Base-by-base conservation (phyloP, 2,888 invertebrate genomes). In the Dolomedes plantarius region DNA sequence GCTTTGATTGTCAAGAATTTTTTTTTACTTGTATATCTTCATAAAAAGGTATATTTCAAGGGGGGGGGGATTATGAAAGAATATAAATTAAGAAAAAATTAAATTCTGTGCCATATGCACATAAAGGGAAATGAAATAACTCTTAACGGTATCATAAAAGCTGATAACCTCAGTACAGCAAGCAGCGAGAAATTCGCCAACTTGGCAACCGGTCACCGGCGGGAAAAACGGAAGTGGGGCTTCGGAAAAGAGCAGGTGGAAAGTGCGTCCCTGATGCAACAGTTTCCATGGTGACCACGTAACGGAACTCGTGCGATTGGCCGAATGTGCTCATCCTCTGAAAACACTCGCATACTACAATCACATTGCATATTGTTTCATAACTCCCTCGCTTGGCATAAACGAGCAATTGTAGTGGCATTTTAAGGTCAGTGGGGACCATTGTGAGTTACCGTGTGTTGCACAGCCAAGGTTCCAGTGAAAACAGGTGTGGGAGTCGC, bases 141-240 rank as follows among this genome's bases (percentile, higher is more conserved):
- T n/a, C n/a, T n/a, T n/a, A n/a, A n/a, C n/a, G n/a, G n/a, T n/a
- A n/a, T n/a, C n/a, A n/a, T n/a, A n/a, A n/a, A n/a, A n/a, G n/a
- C n/a, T n/a, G n/a, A n/a, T n/a, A n/a, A n/a, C n/a, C n/a, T n/a
- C n/a, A n/a, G n/a, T n/a, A n/a, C n/a, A n/a, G n/a, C n/a, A n/a
- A n/a, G n/a, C n/a, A 9, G 36, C 9, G 9, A 36, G 5, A 36
- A 36, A 36, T 9, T 9, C 36, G 56, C 56, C 13, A 56, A 5
- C 3, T 3, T 3, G 56, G 2, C 23, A 23, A 19, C 23, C 56
- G 13, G 16, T 56, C 1, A 1, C 23, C 11, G 23, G 56, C 56
- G 56, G 56, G 56, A 56, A 56, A 56, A 56, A 56, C 56, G 56
- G 56, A 56, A 56, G 23, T 56, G 23, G 56, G 56, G 56, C 56